These are phyloP conservation scores for Meloe dianella DNA, from an alignment of 2,888 invertebrate species.

Conservation along the genomic window DNA sequence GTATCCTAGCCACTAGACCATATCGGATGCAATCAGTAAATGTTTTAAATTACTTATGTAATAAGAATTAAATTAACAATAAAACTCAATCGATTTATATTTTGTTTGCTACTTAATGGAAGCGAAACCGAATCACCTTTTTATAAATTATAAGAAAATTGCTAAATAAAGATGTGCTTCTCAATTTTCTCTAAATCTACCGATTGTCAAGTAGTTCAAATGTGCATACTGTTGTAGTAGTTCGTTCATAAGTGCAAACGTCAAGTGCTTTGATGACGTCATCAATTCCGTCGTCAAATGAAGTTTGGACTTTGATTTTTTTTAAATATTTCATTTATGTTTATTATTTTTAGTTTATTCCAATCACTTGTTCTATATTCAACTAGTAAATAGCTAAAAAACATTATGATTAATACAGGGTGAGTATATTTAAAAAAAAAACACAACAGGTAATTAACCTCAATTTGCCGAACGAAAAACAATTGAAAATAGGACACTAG, in stretches of 20 bases:
- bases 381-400: neutral
- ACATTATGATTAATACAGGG: slow-evolving; percentile 42
- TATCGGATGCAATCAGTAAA: slow-evolving; percentile 56
- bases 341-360: neutral
- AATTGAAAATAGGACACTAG: slow-evolving; percentile 5
- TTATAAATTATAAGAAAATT: no score
- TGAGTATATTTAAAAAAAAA: slow-evolving; percentile 26
- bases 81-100: no score
- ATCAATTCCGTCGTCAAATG: neutral
- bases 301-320: slow-evolving; percentile 5
- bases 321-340: neutral
- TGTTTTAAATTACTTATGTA: no score
- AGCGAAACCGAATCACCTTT: no score
- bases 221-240: no score
- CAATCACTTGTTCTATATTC: neutral
- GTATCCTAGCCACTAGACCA: slow-evolving; percentile 68
- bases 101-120: no score
- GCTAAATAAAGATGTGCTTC: no score
- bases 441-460: no score
- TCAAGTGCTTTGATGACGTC: neutral
- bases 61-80: no score
- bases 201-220: neutral
- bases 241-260: neutral
- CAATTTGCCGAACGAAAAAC: neutral
- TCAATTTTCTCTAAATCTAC: no score